Conservation (phyloP, 2,888 invertebrate genomes). For the Toxonevra muliebris region DNA sequence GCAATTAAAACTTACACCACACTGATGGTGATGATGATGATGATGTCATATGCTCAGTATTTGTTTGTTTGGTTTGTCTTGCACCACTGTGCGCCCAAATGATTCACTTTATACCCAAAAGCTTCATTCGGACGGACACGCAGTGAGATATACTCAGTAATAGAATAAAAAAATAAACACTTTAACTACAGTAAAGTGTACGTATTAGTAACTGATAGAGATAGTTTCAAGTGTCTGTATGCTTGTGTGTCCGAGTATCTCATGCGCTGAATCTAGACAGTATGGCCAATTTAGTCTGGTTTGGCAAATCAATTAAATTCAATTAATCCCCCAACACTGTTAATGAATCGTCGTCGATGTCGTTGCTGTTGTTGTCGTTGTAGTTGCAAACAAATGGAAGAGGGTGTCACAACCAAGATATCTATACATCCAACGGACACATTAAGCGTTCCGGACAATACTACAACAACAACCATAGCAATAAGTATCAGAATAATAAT, state of each 20-base stretch:
- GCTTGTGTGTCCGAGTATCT: not conserved
- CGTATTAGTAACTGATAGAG: not conserved
- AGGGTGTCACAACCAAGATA: too few relatives aligned
- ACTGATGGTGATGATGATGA: not conserved
- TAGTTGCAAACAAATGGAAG: too few relatives aligned
- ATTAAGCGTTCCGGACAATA: too few relatives aligned
- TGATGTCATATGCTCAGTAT: conserved; percentile 36
- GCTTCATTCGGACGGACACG: not conserved
- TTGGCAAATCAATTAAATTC: conserved; percentile 67
- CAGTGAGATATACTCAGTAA: not conserved
- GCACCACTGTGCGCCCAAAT: conserved; percentile 22
- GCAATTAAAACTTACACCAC: conserved; percentile 30
- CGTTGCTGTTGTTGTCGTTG: too few relatives aligned
- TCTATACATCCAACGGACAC: too few relatives aligned
- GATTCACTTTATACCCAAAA: conserved; percentile 22
- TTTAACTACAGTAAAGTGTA: conserved; percentile 1
- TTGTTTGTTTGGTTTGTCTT: too few relatives aligned
- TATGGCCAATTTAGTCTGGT: conserved; percentile 65
- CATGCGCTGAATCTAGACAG: conserved; percentile 41
- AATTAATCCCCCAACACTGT: conserved; percentile 65
- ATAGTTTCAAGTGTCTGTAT: not conserved
- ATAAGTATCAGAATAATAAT: too few relatives aligned
- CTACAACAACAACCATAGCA: too few relatives aligned
- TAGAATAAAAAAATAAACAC: not conserved
- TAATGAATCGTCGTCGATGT: conserved; percentile 55